phyloP scores from a whole-genome alignment of 2,797 vertebrate genomes.

The Acridotheres tristis region DNA sequence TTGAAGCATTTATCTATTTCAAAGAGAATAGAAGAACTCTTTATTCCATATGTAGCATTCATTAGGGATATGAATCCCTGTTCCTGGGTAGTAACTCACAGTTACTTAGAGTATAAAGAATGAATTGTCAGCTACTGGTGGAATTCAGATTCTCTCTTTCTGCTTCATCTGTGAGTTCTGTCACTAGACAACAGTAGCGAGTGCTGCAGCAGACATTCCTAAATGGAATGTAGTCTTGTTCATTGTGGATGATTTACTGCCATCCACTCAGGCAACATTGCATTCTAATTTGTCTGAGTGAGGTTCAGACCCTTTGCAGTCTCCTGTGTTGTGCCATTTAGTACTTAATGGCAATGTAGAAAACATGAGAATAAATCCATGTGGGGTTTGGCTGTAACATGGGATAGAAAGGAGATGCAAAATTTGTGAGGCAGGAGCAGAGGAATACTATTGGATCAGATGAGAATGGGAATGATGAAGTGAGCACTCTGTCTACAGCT shows the following conservation, averaged over 20 bases:
- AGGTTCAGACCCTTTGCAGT: neutral
- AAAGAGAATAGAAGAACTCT: neutral
- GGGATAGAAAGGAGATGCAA: neutral
- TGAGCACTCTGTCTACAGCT: neutral
- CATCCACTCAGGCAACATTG: neutral
- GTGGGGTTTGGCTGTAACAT: neutral
- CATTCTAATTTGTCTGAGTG: neutral
- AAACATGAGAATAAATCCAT: neutral
- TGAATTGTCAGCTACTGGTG: neutral
- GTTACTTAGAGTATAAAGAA: neutral
- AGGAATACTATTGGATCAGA: neutral
- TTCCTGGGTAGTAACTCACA: neutral
- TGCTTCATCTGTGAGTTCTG: neutral
- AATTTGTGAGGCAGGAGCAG: neutral
- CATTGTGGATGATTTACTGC: neutral
- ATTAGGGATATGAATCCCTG: neutral
- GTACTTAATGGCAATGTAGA: neutral
- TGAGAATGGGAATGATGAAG: neutral
- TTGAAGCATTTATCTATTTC: neutral
- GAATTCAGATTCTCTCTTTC: neutral
- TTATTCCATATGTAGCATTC: neutral
- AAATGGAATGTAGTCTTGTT: neutral
- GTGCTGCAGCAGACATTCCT: neutral
- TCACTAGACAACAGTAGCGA: neutral
- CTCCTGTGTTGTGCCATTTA: neutral